Evolutionary conservation across 2,113 vertebrate species (phyloP), one percentile per base, ranked within the genome.

Genomic region (Ammodramus savannarum): DNA sequence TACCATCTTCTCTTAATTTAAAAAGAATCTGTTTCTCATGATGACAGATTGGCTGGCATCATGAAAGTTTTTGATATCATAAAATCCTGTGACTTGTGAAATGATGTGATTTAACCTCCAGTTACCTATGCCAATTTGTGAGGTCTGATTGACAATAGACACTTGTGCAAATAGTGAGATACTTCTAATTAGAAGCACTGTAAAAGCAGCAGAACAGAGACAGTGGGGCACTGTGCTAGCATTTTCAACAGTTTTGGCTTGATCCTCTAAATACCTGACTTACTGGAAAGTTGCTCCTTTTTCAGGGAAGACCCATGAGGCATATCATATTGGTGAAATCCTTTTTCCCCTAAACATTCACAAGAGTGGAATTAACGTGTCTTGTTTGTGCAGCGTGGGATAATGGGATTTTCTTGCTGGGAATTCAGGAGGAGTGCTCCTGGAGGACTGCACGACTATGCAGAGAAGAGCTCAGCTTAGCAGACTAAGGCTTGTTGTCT

Each of bases 1-100:
- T 95, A 43, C 5, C 63, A 90, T 79, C 76, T 93, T 93, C 87
- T 86, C 58, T 91, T 87, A 92, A 84, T 93, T 68, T 86, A 26
- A 74, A 69, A 75, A 85, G 17, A 95, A 81, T 87, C 76, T 95
- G 57, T 92, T 96, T 94, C 79, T 97, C 93, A 80, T 92, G 76
- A 94, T 97, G 95, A 96, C 97, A 97, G 96, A 96, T 97, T 95
- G 94, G 83, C 85, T 96, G 89, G 90, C 93, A 91, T 91, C 41
- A 15, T 59, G 82, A 57, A 95, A 83, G 65, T 92, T 91, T 95
- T 93, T 95, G 96, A 90, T 97, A 83, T 91, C 92, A 90, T 91
- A 95, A 97, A 97, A 94, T 91, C 77, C 93, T 49, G 73, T 71
- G 96, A 94, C 68, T 97, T 91, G 94, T 83, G 95, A 90, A 96